Conservation (phyloP, 2,797 vertebrate species). For the Pangasius sanitwongsei region DNA sequence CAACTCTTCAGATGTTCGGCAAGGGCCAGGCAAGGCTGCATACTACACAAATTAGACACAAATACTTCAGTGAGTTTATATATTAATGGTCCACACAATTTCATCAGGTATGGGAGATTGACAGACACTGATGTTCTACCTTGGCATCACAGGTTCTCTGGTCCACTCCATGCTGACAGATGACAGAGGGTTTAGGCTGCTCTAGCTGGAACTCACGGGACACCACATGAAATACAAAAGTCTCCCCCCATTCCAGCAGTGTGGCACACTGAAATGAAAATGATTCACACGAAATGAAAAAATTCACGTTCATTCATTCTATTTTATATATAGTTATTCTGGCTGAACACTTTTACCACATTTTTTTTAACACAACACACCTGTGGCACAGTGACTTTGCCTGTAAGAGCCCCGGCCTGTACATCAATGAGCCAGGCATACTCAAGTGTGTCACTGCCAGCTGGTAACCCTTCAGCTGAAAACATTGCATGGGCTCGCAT, state of each 20-base stretch:
- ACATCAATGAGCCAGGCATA: conserved; percentile 98
- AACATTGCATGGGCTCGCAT: conserved; percentile 98
- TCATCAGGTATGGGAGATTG: conserved; percentile 26
- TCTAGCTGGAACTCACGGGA: conserved; percentile 95
- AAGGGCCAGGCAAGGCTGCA: conserved; percentile 85
- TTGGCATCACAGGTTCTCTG: conserved; percentile 91
- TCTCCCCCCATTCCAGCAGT: conserved; percentile 92
- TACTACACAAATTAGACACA: conserved; percentile 31
- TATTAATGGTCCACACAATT: conserved; percentile 8
- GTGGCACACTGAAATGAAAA: conserved; percentile 78
- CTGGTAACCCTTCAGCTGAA: conserved; percentile 88
- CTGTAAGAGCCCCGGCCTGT: conserved; percentile 89
- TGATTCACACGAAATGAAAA: conserved; percentile 29
- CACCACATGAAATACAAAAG: conserved; percentile 90
- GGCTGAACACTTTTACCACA: background rate
- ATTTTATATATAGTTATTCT: background rate
- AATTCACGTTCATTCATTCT: background rate
- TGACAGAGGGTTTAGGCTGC: conserved; percentile 88
- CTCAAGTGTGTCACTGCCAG: conserved; percentile 89
- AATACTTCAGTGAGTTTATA: background rate
- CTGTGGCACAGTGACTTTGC: conserved; percentile 93
- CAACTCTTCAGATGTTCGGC: conserved; percentile 90
- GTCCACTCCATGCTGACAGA: conserved; percentile 94
- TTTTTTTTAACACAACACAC: conserved; percentile 63
- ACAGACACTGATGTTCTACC: conserved; percentile 71